These are phyloP conservation scores for Cottoperca gobio DNA, from an alignment of 2,797 vertebrate genomes.

Conservation along the genomic window DNA sequence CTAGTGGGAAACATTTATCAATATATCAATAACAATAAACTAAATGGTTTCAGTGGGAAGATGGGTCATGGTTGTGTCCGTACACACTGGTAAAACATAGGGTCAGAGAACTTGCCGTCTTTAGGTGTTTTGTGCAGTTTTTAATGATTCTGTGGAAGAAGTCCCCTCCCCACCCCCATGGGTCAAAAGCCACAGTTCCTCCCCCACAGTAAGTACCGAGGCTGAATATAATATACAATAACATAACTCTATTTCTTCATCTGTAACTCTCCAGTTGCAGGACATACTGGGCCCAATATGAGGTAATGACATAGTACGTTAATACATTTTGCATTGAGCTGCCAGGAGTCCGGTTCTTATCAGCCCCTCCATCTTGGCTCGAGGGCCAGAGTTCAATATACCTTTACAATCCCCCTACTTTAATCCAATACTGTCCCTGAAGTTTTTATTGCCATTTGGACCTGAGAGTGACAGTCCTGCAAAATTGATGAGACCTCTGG, in stretches of 20 bases:
- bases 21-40: no score
- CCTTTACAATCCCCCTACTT: slow-evolving; percentile 56
- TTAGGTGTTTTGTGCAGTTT: no score
- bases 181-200: slow-evolving; percentile 61
- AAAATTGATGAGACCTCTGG: slow-evolving; percentile 64
- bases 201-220: slow-evolving; percentile 29
- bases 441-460: slow-evolving; percentile 66
- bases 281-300: slow-evolving; percentile 61
- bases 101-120: no score
- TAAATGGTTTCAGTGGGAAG: no score
- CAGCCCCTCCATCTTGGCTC: slow-evolving; percentile 50
- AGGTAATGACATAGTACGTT: slow-evolving; percentile 45
- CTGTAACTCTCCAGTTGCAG: slow-evolving; percentile 39
- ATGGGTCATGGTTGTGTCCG: no score
- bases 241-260: slow-evolving; percentile 54
- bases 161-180: not conserved
- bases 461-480: slow-evolving; percentile 58
- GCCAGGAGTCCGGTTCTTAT: slow-evolving; percentile 58
- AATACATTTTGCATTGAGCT: slow-evolving; percentile 77
- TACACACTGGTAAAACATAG: no score
- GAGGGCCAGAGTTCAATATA: slow-evolving; percentile 53
- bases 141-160: slow-evolving; percentile 3
- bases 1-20: no score
- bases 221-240: slow-evolving; percentile 61
- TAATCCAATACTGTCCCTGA: slow-evolving; percentile 63